A percentile compares a stretch with the other conserved stretches of the same genome.
These are phyloP conservation scores for Strix occidentalis DNA, from an alignment of 2,797 vertebrate genomes.

Conservation along the genomic window DNA sequence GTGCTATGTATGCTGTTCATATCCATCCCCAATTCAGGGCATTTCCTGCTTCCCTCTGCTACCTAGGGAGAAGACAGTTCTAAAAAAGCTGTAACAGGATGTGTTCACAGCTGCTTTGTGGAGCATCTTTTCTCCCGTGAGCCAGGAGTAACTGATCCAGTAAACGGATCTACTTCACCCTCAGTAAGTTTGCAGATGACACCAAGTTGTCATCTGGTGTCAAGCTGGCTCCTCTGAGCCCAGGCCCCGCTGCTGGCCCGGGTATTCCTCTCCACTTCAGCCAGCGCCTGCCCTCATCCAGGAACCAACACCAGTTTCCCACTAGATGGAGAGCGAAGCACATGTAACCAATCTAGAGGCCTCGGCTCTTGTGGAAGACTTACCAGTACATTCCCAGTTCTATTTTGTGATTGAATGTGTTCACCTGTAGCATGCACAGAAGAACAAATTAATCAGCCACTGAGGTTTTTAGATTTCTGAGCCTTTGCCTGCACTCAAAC, in stretches of 20 bases:
- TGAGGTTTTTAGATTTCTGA: background rate
- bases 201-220: too few species aligned
- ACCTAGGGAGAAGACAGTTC: background rate
- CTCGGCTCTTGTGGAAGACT: fast-evolving
- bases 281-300: background rate
- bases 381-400: background rate
- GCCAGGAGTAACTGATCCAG: background rate
- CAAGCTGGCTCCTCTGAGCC: too few species aligned
- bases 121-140: background rate
- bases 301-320: background rate
- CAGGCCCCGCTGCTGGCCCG: fast-evolving
- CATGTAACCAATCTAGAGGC: fast-evolving
- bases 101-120: background rate
- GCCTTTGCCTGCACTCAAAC: background rate
- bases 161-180: background rate
- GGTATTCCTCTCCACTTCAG: fast-evolving
- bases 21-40: background rate
- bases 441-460: background rate
- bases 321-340: background rate
- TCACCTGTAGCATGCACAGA: background rate
- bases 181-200: too few species aligned
- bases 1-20: background rate
- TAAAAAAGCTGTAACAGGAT: background rate
- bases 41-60: background rate
- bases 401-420: background rate